Percentiles rank a stretch among this genome's conserved stretches.
Evolutionary conservation across 1,140 invertebrate genomes (phyloP).

Genomic region (Hyphantria cunea): DNA sequence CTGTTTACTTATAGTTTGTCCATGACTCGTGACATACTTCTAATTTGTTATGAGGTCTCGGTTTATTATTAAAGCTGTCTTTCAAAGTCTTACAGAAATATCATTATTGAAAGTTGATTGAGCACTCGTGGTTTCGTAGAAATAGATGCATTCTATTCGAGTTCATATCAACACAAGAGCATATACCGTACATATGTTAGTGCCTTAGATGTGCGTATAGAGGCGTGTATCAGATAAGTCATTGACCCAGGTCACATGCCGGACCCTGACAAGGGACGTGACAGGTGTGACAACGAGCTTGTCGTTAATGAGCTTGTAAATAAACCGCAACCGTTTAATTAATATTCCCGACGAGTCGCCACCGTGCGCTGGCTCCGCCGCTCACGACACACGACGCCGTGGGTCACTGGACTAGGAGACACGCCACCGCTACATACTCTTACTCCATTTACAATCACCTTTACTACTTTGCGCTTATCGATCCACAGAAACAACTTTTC

Average conservation of each 20-base stretch:
- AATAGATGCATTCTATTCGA: no score
- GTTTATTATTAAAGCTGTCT: no score
- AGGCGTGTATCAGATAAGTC: not conserved
- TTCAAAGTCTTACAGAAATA: no score
- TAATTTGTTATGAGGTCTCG: no score
- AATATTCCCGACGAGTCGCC: constrained; percentile 1
- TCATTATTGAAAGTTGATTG: no score
- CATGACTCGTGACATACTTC: no score
- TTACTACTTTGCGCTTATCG: not conserved
- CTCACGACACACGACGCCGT: not conserved
- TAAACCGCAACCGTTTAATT: constrained; percentile 7
- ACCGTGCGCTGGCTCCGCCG: not conserved
- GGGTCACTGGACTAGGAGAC: not conserved
- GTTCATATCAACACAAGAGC: no score
- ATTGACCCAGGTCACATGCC: not conserved
- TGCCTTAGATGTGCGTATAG: not conserved
- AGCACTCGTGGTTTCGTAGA: no score
- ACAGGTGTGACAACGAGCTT: constrained; percentile 1
- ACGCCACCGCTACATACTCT: not conserved
- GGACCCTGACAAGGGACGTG: not conserved
- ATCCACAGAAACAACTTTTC: not conserved
- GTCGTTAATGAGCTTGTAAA: not conserved
- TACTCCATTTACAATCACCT: not conserved
- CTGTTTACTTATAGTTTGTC: no score
- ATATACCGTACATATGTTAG: no score